Evolutionary conservation across 2,113 vertebrate genomes (phyloP), one percentile per base, ranked within the genome.

Genomic region (Piprites chloris): DNA sequence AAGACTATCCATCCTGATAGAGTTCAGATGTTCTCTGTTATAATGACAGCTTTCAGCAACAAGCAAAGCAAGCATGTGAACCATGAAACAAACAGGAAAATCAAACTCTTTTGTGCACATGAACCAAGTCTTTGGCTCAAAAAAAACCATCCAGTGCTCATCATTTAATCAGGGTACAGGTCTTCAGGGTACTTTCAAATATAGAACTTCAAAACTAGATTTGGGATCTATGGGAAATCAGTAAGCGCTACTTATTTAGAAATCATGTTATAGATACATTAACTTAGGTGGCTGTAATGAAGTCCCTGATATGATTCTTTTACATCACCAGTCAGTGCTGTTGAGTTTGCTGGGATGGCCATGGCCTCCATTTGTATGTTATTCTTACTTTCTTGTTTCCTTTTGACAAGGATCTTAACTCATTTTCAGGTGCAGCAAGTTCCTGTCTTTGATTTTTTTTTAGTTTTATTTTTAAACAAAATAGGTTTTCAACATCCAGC

Each of bases 331-430:
- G 16, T 65, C 55, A 75, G 22, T 49, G 49, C 47, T 87, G 12
- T 50, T 78, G 55, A 58, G 17, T 81, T 96, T 87, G 26, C 52
- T 87, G 26, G 26, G 9, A 20, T 58, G 33, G 26, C 33, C 50
- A 8, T 67, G 63, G 52, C 30, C 55, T 63, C 65, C 18, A 39
- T 0, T 0, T 30, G 6, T 49, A 78, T 1, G 0, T 35, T 85
- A 61, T 78, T n/a, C 8, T 32, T 52, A 21, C 33, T 81, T 85
- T 75, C 56, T 68, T 56, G 16, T 35, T 83, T 80, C 67, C 17
- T 85, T 94, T 75, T 91, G 27, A 75, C 21, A 32, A 68, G 47
- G 81, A 85, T 56, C 66, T 85, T 75, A 32, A 72, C 41, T 61
- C 8, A 44, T 81, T 90, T 89, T 63, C 32, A 79, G 47, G 20